Evolutionary conservation across 2,113 vertebrate species (phyloP), one percentile per base, ranked within the genome.

Genomic region (Myrmecobius fasciatus): DNA sequence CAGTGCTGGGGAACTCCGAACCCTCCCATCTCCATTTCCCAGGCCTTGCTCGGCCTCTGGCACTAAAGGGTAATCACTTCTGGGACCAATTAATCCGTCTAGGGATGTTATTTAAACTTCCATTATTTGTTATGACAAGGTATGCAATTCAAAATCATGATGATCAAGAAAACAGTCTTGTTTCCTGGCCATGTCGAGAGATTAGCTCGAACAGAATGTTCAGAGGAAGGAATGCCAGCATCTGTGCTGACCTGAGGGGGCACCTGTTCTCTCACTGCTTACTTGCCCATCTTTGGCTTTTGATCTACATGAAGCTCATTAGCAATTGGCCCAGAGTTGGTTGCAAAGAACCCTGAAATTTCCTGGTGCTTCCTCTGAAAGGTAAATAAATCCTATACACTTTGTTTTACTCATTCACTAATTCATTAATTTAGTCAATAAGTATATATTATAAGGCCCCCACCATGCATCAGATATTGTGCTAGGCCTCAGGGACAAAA

Each of bases 1-100:
- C 28, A 90, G 52, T 67, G 92, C 90, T 92, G 53, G 89, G 53
- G 89, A 93, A 94, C 53, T 95, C 92, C 93, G 92, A 93, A 93
- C 93, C 91, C 93, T 96, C 90, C 88, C 53, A 95, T 28, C 91
- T 56, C 3, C 52, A 53, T 31, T 90, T n/a, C 25, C 95, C 89
- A 91, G 91, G 94, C 93, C 36, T 67, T 91, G 48, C 52, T 54
- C 94, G 93, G 88, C 53, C 92, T 97, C 48, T 95, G 93, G 48
- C 83, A 96, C 48, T 91, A 96, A 96, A 96, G 97, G 53, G 95
- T 96, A 97, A 95, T 95, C 56, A 92, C n/a, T 95, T 97, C 20
- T 95, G 88, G 54, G 53, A 89, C 48, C 46, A 97, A 93, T 95
- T 97, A 94, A 95, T 94, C 94, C 56, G 91, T 91, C 56, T 92